Conservation (phyloP, 2,888 invertebrate genomes). For the Tipula vernalis region DNA sequence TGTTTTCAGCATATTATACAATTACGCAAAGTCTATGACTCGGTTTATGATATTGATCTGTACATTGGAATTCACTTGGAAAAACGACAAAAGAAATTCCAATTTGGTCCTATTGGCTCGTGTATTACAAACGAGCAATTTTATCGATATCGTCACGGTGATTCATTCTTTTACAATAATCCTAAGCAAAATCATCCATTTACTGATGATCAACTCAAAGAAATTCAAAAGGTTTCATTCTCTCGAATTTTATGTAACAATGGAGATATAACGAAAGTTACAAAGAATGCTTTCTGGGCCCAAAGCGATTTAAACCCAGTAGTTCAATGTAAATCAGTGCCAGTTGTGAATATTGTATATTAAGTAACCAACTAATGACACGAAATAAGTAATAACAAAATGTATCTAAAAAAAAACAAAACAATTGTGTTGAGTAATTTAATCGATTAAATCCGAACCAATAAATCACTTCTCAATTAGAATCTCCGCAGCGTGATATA, state of each 20-base stretch:
- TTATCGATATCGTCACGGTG: constrained; percentile 47
- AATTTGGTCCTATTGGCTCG: constrained; percentile 56
- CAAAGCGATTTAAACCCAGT: neutral
- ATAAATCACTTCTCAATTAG: too few species aligned
- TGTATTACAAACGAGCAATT: constrained; percentile 65
- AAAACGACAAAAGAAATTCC: constrained; percentile 44
- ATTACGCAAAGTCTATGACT: constrained; percentile 26
- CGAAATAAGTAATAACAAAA: neutral
- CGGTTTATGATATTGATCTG: constrained; percentile 54
- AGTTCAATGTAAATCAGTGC: neutral
- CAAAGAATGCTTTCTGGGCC: neutral
- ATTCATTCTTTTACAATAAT: constrained; percentile 63
- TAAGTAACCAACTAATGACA: neutral
- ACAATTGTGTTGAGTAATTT: neutral
- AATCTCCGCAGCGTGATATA: neutral
- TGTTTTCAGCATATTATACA: constrained; percentile 40
- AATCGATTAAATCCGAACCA: neutral
- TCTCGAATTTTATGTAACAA: constrained; percentile 46
- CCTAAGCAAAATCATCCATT: constrained; percentile 22
- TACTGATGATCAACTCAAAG: constrained; percentile 39
- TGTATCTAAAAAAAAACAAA: neutral
- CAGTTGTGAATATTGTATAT: neutral
- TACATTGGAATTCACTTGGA: constrained; percentile 59
- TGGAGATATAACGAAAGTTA: neutral
- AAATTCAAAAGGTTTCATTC: constrained; percentile 49